Conservation (phyloP, 2,888 invertebrate genomes). For the Microdon myrmicae region DNA sequence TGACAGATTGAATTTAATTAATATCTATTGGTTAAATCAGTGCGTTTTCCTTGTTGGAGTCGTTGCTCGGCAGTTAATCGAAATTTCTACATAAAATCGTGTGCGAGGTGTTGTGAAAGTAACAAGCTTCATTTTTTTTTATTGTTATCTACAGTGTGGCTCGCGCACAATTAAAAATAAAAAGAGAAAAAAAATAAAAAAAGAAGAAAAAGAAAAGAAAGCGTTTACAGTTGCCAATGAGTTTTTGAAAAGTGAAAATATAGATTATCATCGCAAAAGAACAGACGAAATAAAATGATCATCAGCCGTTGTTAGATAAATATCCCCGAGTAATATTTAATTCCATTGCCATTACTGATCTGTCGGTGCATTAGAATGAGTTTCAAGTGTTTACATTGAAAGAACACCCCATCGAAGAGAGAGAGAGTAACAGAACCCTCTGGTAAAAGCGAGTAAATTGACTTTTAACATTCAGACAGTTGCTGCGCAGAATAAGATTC, state of each 20-base stretch:
- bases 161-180: constrained; percentile 21
- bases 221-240: constrained; percentile 27
- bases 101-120: constrained; percentile 46
- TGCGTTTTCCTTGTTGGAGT: not conserved
- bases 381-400: no score
- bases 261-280: constrained; percentile 36
- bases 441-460: no score
- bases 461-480: no score
- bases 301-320: no score
- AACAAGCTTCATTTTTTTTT: constrained; percentile 30
- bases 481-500: no score
- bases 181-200: constrained; percentile 18
- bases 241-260: constrained; percentile 54
- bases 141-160: constrained; percentile 32
- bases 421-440: no score
- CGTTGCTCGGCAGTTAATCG: constrained; percentile 22
- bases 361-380: no score
- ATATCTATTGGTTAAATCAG: constrained; percentile 26
- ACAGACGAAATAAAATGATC: constrained; percentile 27
- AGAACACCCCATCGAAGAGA: no score
- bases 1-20: constrained; percentile 26
- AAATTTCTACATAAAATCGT: constrained; percentile 29
- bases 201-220: constrained; percentile 37
- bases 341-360: no score
- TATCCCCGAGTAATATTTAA: no score